A percentile compares a stretch with the other conserved stretches of the same genome.
Evolutionary conservation across 2,888 invertebrate genomes (phyloP).

Genomic region (Aspidapion aeneum): DNA sequence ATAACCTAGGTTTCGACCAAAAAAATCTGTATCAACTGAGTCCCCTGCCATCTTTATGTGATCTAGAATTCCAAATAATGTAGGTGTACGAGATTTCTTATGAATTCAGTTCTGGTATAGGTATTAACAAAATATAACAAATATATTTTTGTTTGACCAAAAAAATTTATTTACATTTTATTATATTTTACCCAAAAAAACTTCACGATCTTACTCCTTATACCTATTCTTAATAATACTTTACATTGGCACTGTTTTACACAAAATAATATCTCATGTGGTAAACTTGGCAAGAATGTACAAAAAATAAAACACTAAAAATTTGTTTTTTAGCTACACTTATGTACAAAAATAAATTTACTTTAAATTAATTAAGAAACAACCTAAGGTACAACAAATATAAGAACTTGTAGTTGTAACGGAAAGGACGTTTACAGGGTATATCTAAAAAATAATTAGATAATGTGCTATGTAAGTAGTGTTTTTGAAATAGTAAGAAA

Average conservation of each 20-base stretch:
- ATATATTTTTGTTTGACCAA: slow-evolving; percentile 1
- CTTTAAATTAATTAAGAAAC: slow-evolving; percentile 5
- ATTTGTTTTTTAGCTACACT: not conserved
- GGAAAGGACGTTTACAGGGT: no score
- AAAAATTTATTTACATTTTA: slow-evolving; percentile 23
- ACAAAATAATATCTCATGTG: slow-evolving; percentile 45
- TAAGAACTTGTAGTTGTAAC: no score
- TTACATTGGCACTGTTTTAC: slow-evolving; percentile 49
- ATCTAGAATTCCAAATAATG: no score
- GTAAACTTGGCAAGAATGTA: slow-evolving; percentile 35
- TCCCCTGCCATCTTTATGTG: no score
- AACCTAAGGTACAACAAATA: no score
- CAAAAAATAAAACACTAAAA: slow-evolving; percentile 31
- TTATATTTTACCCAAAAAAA: slow-evolving; percentile 36
- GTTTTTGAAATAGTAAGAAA: no score
- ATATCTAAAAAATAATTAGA: no score
- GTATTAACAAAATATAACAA: not conserved
- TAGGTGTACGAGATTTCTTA: no score
- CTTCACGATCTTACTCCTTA: not conserved
- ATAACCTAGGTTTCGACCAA: no score
- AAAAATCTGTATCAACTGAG: no score
- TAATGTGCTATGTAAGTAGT: no score
- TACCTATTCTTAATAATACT: slow-evolving; percentile 39
- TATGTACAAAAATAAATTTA: slow-evolving; percentile 1
- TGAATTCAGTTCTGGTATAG: no score